phyloP scores from a whole-genome alignment of 2,113 vertebrate genomes.

The Rissa tridactyla region DNA sequence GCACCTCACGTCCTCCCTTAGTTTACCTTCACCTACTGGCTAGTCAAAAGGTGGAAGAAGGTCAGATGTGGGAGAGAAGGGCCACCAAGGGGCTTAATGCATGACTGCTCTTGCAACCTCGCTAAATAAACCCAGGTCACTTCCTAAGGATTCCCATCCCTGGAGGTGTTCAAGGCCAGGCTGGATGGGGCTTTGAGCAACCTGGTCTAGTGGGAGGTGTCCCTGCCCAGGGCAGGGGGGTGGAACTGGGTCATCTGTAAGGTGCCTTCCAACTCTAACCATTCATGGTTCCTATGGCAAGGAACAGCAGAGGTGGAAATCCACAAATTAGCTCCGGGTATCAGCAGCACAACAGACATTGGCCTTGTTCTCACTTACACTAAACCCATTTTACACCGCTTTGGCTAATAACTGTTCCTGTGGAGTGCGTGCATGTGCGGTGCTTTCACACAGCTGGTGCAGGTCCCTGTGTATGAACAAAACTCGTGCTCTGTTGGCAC shows the following conservation, averaged over 20 bases:
- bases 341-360: neutral
- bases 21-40: neutral
- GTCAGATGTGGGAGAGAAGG: neutral
- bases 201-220: neutral
- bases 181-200: neutral
- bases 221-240: neutral
- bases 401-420: neutral
- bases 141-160: neutral
- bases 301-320: neutral
- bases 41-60: neutral
- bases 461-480: neutral
- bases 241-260: neutral
- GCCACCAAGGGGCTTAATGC: neutral
- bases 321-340: rapidly evolving
- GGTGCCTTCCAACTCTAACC: neutral
- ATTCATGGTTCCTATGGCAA: neutral
- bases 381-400: neutral
- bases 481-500: neutral
- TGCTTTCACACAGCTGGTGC: neutral
- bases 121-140: rapidly evolving
- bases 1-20: neutral
- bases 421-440: neutral
- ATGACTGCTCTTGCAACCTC: neutral
- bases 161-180: neutral
- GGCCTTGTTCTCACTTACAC: neutral